A percentile compares a stretch with the other conserved stretches of the same genome.
phyloP scores from a whole-genome alignment of 1,140 invertebrate genomes.

The Megalonaias nervosa region DNA sequence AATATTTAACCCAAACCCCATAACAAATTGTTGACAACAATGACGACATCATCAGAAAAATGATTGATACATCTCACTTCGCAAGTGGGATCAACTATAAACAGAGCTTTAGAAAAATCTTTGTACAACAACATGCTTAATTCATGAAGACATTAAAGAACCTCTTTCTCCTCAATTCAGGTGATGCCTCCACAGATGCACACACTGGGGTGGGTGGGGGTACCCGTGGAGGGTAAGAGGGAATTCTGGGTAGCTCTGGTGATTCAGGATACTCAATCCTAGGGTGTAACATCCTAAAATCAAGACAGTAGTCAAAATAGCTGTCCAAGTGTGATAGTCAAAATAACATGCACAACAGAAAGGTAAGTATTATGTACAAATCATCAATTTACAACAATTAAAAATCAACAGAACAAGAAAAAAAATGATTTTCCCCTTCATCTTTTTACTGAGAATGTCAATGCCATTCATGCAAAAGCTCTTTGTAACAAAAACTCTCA shows the following conservation, averaged over 20 bases:
- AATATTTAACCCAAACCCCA: too few relatives aligned
- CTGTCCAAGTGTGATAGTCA: not conserved
- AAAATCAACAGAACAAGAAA: too few relatives aligned
- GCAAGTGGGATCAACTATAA: not conserved
- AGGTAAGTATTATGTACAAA: not conserved
- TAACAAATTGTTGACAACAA: too few relatives aligned
- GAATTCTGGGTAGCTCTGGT: constrained; percentile 25
- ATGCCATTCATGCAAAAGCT: too few relatives aligned
- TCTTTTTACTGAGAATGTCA: too few relatives aligned
- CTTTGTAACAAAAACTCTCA: too few relatives aligned
- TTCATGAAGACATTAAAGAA: not conserved
- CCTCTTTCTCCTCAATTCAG: constrained; percentile 34
- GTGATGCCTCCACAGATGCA: constrained; percentile 52
- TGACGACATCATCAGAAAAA: too few relatives aligned
- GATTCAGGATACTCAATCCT: constrained; percentile 25
- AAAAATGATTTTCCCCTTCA: too few relatives aligned
- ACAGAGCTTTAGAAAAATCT: constrained; percentile 14
- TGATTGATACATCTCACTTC: too few relatives aligned
- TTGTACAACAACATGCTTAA: constrained; percentile 11
- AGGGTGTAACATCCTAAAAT: constrained; percentile 25
- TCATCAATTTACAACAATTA: too few relatives aligned
- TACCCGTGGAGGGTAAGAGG: constrained; percentile 17
- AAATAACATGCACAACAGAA: not conserved
- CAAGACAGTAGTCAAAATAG: not conserved
- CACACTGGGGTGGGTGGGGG: constrained; percentile 50